These are phyloP conservation scores for Otolemur garnettii DNA, from an alignment of 2,113 vertebrate genomes.

Conservation along the genomic window DNA sequence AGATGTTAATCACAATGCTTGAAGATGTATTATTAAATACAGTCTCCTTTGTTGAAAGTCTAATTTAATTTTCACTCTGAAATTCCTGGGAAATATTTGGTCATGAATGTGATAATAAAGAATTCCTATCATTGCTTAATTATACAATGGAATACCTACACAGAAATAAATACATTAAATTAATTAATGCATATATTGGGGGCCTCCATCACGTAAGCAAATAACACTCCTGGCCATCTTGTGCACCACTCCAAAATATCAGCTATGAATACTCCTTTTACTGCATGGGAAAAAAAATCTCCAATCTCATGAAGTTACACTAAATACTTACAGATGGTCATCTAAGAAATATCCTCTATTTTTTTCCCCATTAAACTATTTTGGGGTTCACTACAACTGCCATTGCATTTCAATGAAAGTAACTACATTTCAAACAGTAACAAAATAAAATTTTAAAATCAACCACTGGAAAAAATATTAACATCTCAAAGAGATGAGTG, in stretches of 20 bases:
- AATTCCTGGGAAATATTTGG: neutral
- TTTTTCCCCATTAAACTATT: neutral
- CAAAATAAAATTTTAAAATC: constrained; percentile 21
- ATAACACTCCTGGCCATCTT: neutral
- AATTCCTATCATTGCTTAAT: neutral
- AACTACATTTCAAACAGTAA: constrained; percentile 19
- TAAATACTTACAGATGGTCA: neutral
- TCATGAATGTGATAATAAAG: neutral
- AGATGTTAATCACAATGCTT: neutral
- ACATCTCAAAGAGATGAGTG: neutral
- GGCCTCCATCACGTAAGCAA: neutral
- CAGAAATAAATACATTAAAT: neutral
- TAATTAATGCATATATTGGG: neutral
- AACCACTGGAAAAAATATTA: constrained; percentile 26
- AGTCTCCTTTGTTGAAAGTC: neutral
- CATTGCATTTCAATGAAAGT: neutral
- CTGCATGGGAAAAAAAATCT: constrained; percentile 7
- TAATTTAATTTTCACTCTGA: neutral
- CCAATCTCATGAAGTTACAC: constrained; percentile 12
- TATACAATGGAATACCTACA: neutral
- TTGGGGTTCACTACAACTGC: neutral
- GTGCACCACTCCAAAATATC: neutral
- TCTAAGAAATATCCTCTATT: constrained; percentile 6
- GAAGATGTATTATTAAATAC: neutral
- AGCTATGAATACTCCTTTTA: neutral